Evolutionary conservation across 2,888 invertebrate species (phyloP).

Genomic region (Xestia sexstrigata): DNA sequence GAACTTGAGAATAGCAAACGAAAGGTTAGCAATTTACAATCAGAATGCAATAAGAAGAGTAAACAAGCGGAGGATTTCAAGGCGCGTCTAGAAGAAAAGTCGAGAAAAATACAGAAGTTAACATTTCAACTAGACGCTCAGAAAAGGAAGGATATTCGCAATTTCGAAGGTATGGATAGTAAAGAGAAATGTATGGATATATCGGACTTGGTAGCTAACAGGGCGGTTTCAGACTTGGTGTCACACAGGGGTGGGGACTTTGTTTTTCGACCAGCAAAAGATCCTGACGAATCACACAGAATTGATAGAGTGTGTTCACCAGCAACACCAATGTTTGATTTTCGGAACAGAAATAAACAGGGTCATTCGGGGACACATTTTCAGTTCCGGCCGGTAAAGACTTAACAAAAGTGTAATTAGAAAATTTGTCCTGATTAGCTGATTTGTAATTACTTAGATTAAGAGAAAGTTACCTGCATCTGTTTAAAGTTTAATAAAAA

Average conservation of each 20-base stretch:
- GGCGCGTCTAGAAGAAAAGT: constrained; percentile 84
- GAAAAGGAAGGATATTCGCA: constrained; percentile 82
- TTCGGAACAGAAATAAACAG: constrained; percentile 76
- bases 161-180: constrained; percentile 76
- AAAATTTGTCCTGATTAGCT: not conserved
- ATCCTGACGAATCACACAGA: constrained; percentile 76
- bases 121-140: constrained; percentile 86
- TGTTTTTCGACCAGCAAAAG: constrained; percentile 84
- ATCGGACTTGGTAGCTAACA: constrained; percentile 83
- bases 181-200: constrained; percentile 85
- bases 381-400: constrained; percentile 82
- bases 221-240: constrained; percentile 81
- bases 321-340: constrained; percentile 86
- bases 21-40: constrained; percentile 84
- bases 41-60: constrained; percentile 84
- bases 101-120: constrained; percentile 86
- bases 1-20: constrained; percentile 87
- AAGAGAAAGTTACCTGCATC: constrained; percentile 91
- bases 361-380: constrained; percentile 71
- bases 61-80: constrained; percentile 86
- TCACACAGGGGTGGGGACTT: constrained; percentile 83
- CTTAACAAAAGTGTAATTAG: constrained; percentile 66
- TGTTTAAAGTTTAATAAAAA: constrained; percentile 99
- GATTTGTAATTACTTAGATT: constrained; percentile 45
- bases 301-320: constrained; percentile 77